Conservation (phyloP, 2,797 vertebrate genomes). For the Meriones psammophilus region DNA sequence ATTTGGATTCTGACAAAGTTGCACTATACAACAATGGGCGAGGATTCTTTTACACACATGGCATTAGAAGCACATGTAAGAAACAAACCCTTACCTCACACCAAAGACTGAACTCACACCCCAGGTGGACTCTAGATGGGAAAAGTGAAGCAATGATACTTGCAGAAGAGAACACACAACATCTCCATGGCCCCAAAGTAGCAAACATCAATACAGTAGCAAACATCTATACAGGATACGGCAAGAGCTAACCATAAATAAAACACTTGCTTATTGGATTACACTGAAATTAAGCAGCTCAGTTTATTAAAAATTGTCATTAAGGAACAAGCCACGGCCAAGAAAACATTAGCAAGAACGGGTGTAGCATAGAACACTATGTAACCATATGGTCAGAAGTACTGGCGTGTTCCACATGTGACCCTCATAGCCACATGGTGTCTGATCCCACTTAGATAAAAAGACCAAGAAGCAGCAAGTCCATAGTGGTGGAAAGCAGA, state of each 20-base stretch:
- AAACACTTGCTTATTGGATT: not conserved
- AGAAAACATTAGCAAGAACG: not conserved
- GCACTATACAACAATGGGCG: not conserved
- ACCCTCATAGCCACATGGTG: not conserved
- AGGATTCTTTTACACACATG: not conserved
- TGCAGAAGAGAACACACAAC: no score
- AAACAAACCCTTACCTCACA: not conserved
- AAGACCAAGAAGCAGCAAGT: not conserved
- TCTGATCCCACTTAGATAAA: not conserved
- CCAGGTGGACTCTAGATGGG: not conserved
- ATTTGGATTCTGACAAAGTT: not conserved
- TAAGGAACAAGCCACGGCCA: not conserved
- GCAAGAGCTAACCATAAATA: not conserved
- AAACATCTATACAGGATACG: not conserved
- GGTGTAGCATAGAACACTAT: not conserved
- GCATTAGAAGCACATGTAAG: not conserved
- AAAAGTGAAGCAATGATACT: not conserved
- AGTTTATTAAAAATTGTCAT: not conserved
- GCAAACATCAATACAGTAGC: rapidly evolving
- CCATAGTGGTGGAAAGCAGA: rapidly evolving
- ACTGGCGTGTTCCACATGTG: not conserved
- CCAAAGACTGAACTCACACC: no score
- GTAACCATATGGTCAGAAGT: not conserved
- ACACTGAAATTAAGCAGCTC: not conserved
- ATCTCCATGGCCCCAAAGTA: not conserved